Conservation (phyloP, 1,140 invertebrate genomes). For the Sarcophaga bullata region DNA sequence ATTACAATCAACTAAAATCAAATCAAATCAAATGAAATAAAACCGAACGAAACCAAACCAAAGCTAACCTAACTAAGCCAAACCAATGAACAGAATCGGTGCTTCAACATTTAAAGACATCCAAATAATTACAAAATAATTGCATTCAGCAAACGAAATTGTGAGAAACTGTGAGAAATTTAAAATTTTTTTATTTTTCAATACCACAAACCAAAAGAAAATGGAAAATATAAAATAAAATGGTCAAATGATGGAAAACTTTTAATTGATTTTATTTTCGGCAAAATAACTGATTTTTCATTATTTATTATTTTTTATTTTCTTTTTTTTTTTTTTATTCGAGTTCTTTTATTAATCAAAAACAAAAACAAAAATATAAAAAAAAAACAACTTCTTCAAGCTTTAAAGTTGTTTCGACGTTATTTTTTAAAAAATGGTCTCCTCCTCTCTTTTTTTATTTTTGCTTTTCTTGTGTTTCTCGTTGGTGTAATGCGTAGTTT, state of each 20-base stretch:
- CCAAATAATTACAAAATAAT: conserved; percentile 31
- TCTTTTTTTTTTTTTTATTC: neutral
- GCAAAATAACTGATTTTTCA: too few relatives aligned
- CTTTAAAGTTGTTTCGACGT: conserved; percentile 31
- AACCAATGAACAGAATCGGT: conserved; percentile 38
- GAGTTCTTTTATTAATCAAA: neutral
- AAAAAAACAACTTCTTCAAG: conserved; percentile 30
- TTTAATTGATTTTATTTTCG: too few relatives aligned
- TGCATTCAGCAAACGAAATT: conserved; percentile 21
- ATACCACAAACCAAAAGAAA: neutral
- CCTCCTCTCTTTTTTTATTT: conserved; percentile 31
- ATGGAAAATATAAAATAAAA: neutral
- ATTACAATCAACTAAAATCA: neutral
- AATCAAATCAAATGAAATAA: too few relatives aligned
- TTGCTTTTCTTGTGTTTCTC: conserved; percentile 62
- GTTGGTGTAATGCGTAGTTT: conserved; percentile 71
- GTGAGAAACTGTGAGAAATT: too few relatives aligned
- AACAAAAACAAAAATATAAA: conserved; percentile 31
- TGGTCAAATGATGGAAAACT: too few relatives aligned
- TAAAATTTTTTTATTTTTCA: too few relatives aligned
- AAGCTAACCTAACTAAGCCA: neutral
- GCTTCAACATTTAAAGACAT: conserved; percentile 40
- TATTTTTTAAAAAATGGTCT: conserved; percentile 36
- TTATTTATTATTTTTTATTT: neutral
- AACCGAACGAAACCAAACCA: too few relatives aligned